These are phyloP conservation scores for Calliphora vicina DNA, from an alignment of 1,140 invertebrate genomes.

Conservation along the genomic window DNA sequence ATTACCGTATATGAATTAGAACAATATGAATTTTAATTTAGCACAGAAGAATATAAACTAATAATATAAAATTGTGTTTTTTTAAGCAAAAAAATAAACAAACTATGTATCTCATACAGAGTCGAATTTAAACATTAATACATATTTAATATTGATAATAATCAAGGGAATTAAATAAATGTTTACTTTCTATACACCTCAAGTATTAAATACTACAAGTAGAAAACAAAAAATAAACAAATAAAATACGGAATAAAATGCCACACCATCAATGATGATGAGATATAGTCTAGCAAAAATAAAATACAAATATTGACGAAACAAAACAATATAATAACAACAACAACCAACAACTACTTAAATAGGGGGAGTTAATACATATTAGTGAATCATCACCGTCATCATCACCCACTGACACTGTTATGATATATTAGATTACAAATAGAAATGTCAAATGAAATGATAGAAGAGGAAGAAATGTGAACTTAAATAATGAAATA, in stretches of 20 bases:
- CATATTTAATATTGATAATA: not conserved
- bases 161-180: not conserved
- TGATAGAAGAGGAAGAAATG: not conserved
- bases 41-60: not conserved
- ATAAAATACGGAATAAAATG: not conserved
- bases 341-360: not conserved
- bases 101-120: not conserved
- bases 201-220: not conserved
- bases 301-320: not conserved
- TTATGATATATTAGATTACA: conserved; percentile 7
- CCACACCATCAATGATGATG: not conserved
- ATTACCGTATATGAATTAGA: too few relatives aligned
- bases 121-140: not conserved
- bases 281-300: not conserved
- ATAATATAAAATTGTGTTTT: not conserved
- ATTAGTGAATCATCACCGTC: not conserved
- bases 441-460: not conserved
- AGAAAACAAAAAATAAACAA: not conserved
- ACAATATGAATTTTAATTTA: not conserved
- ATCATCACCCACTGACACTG: conserved; percentile 15
- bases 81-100: not conserved
- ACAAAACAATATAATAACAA: not conserved
- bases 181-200: not conserved
- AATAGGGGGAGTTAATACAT: conserved; percentile 1
- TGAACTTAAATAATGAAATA: not conserved